phyloP scores from a whole-genome alignment of 2,113 vertebrate genomes.

The Elachura formosa region DNA sequence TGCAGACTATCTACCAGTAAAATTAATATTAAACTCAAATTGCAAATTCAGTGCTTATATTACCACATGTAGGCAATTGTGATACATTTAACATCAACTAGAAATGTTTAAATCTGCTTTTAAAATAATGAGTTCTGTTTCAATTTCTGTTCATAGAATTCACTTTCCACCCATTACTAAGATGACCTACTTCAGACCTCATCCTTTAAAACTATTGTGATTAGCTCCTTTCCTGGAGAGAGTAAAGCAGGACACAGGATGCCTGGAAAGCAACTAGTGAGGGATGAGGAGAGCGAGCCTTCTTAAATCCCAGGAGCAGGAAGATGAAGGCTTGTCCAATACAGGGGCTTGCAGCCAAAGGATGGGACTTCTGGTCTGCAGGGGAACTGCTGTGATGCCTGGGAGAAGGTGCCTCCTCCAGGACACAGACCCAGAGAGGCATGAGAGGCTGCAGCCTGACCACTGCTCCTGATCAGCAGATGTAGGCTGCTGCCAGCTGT shows the following conservation, averaged over 20 bases:
- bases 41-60: neutral
- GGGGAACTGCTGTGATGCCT: neutral
- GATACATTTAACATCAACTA: neutral
- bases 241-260: neutral
- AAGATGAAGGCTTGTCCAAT: neutral
- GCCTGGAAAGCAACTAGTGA: neutral
- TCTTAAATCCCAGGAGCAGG: neutral
- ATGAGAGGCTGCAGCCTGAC: neutral
- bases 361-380: neutral
- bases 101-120: neutral
- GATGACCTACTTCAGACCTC: constrained; percentile 7
- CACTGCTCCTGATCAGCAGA: neutral
- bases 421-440: neutral
- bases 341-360: neutral
- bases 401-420: neutral
- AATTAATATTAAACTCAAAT: constrained; percentile 25
- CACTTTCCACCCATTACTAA: neutral
- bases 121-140: neutral
- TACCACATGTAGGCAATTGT: neutral
- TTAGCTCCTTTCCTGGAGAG: neutral
- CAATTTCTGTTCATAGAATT: neutral
- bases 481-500: neutral
- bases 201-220: neutral
- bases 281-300: neutral
- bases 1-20: neutral